Base-by-base conservation (phyloP, 2,797 vertebrate genomes). In the Ctenosaura bakeri region DNA sequence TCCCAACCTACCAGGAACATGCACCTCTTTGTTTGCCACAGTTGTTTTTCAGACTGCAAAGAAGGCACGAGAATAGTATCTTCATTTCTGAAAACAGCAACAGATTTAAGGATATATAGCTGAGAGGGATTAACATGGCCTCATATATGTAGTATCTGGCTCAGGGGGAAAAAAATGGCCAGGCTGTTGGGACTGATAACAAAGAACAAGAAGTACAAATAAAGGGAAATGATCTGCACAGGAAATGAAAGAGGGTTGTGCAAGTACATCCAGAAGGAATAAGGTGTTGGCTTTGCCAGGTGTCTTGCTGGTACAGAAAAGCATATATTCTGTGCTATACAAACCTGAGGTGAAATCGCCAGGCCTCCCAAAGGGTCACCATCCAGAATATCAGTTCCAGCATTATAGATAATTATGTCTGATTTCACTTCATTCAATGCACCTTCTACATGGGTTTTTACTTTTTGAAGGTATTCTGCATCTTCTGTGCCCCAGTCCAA, bases 401-500 rank as follows among this genome's bases (percentile, higher is more conserved):
- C 99, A 0, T 99, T 99, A 96, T 99, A 99, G 35, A 99, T 92
- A 2, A 99, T 93, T 71, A 99, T 96, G 79, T 99, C 98, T 0
- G 99, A 97, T 14, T 78, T 95, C 35, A 98, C 92, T 91, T 99
- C 99, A 1, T 98, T 98, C 90, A 99, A 96, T 0, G 98, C 97
- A 46, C 97, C 98, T 88, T 98, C 97, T 35, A 97, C 95, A 1
- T 98, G 98, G 26, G 97, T 97, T 92, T 98, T 98, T 22, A 99
- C 98, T 92, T 98, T 99, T 88, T 97, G 97, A 79, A 99, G 98
- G 94, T 99, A 99, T 88, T 99, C 99, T 0, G 93, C 93, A 62
- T 99, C 99, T 93, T 99, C 98, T 0, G 98, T 99, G 56, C 98
- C 98, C 99, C 99, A 99, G 86, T 99, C 98, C 94, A 99, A 96